Conservation (phyloP, 2,113 vertebrate species). For the Protobothrops mucrosquamatus region DNA sequence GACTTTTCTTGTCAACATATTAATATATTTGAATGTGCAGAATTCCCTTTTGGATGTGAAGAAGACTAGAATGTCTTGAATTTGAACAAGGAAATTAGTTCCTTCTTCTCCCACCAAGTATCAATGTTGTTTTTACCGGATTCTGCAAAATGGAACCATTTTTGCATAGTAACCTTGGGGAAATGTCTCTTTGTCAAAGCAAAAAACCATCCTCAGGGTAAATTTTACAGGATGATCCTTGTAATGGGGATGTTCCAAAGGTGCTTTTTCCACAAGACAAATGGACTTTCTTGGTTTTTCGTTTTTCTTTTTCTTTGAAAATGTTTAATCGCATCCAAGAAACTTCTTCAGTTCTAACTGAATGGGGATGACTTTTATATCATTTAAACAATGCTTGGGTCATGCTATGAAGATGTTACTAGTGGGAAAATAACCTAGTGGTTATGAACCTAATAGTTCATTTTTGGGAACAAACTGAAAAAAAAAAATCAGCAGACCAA, state of each 20-base stretch:
- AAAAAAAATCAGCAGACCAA: neutral
- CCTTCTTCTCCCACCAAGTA: neutral
- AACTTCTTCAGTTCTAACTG: neutral
- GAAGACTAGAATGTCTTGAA: neutral
- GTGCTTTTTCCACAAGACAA: neutral
- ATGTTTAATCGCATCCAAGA: neutral
- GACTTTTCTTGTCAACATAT: neutral
- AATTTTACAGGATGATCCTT: neutral
- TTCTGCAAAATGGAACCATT: neutral
- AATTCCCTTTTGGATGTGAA: neutral
- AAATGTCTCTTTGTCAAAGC: neutral
- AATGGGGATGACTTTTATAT: neutral
- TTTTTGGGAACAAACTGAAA: neutral
- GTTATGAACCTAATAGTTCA: neutral
- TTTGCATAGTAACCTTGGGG: neutral
- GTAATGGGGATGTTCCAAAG: neutral
- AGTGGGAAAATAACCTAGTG: neutral
- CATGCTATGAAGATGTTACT: neutral
- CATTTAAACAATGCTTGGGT: neutral
- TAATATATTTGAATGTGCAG: neutral
- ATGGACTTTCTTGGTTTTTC: neutral
- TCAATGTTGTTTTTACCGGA: neutral
- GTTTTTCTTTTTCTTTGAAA: neutral
- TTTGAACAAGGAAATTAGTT: neutral
- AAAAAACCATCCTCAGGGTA: neutral